Percentiles rank a stretch among this genome's conserved stretches.
Conservation (phyloP, 2,797 vertebrate genomes). For the Poeciliopsis presidionis region DNA sequence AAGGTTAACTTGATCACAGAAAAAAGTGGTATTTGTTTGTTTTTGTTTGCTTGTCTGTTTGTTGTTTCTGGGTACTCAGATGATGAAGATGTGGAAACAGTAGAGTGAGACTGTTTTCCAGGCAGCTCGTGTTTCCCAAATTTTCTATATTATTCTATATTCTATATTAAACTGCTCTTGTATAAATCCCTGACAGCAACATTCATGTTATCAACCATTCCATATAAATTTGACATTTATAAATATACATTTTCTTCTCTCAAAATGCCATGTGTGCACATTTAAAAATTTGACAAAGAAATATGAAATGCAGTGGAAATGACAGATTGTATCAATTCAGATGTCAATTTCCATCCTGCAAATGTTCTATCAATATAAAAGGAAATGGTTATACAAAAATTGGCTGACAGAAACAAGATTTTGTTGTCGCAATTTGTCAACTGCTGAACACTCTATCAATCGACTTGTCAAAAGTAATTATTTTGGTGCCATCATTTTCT, state of each 20-base stretch:
- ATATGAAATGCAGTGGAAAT: slow-evolving; percentile 59
- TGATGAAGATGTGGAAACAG: slow-evolving; percentile 1
- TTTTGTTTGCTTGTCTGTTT: no score
- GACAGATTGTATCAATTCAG: slow-evolving; percentile 69
- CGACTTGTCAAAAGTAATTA: slow-evolving; percentile 79
- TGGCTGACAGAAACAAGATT: slow-evolving; percentile 77
- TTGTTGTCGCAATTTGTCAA: slow-evolving; percentile 76
- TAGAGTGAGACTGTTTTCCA: not conserved
- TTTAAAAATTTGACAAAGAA: slow-evolving; percentile 66
- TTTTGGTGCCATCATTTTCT: slow-evolving; percentile 69
- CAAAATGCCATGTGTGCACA: slow-evolving; percentile 60
- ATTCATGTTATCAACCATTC: slow-evolving; percentile 43
- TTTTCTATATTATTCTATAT: not conserved
- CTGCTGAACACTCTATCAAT: slow-evolving; percentile 75
- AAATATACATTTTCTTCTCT: slow-evolving; percentile 19
- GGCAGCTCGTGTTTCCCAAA: slow-evolving; percentile 10
- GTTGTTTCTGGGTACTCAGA: not conserved
- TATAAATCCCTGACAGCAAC: slow-evolving; percentile 39
- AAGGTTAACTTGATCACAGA: not conserved
- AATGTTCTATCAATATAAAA: slow-evolving; percentile 60
- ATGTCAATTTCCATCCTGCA: slow-evolving; percentile 61
- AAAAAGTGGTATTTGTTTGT: not conserved
- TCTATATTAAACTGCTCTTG: slow-evolving; percentile 26
- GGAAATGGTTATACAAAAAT: slow-evolving; percentile 65
- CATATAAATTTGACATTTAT: slow-evolving; percentile 26